Base-by-base conservation (phyloP, 2,797 vertebrate genomes). In the Cyprinodon diabolis region DNA sequence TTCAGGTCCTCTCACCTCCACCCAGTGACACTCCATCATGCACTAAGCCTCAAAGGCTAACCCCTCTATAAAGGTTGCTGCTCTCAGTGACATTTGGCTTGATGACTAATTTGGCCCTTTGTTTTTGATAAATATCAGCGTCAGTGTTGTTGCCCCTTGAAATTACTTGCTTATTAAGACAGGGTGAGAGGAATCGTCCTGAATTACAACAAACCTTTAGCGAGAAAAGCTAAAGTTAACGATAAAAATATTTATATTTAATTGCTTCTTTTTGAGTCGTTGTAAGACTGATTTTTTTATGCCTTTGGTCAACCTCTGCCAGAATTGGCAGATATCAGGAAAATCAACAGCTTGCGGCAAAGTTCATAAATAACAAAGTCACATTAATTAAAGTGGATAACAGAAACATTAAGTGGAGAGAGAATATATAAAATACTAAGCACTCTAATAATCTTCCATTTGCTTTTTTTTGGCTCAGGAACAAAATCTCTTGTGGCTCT, bases 71-170 rank as follows among this genome's bases (percentile, higher is more conserved):
- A 94, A 94, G 93, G 91, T 94, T 83, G 90, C 80, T 7, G 76
- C 81, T 80, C 88, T 60, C 37, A 15, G 76, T 92, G 93, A 88
- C 93, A 92, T 94, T 94, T 93, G 56, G 72, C 77, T 62, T 81
- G 80, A 91, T 90, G 84, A 84, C 91, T 91, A 89, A 86, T 82
- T 89, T 83, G 84, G 68, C 72, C 47, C 78, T 74, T 87, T 69
- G 71, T 86, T 89, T 87, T 75, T 84, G 80, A 87, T 89, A 87
- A 89, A 92, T 89, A 90, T 90, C 84, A 87, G 76, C 83, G 10
- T 12, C 70, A 51, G 51, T 62, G 60, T 78, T 76, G 83, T 79
- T 80, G 82, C 75, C 76, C 72, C 76, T 82, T 52, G 3, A 58
- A 76, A 78, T 85, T 55, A 84, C 72, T 73, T 12, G 69, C 58